These are phyloP conservation scores for Megalurothrips usitatus DNA, from an alignment of 2,888 invertebrate species.

Conservation along the genomic window DNA sequence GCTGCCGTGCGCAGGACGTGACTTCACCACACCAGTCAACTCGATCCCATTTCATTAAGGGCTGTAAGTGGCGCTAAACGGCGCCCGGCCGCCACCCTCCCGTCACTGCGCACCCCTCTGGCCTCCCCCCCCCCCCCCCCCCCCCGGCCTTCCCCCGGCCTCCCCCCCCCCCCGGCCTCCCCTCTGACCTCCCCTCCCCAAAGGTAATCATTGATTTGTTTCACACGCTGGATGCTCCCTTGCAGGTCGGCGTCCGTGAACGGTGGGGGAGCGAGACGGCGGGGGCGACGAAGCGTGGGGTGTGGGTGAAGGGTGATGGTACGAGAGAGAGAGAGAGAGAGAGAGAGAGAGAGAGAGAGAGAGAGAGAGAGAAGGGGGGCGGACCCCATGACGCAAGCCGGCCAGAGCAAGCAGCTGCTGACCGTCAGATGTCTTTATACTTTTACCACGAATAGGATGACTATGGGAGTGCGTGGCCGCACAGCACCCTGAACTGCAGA, in stretches of 20 bases:
- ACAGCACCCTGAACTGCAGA: too few relatives aligned
- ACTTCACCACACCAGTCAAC: conserved; percentile 10
- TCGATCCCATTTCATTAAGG: conserved; percentile 20
- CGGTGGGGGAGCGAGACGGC: not conserved
- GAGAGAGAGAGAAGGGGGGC: not conserved
- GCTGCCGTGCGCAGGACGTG: not conserved
- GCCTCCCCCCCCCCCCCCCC: not conserved
- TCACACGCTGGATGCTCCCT: conserved; percentile 9
- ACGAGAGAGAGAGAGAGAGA: too few relatives aligned
- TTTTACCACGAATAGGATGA: not conserved
- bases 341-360: too few relatives aligned
- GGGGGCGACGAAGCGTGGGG: too few relatives aligned
- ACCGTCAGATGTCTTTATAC: not conserved
- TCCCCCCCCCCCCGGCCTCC: not conserved
- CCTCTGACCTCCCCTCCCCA: not conserved
- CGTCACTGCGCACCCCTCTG: not conserved
- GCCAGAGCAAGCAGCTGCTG: not conserved
- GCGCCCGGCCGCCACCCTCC: not conserved
- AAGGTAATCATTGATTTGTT: conserved; percentile 26
- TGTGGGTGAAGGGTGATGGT: too few relatives aligned
- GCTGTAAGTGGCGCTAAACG: conserved; percentile 19
- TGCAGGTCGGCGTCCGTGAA: not conserved
- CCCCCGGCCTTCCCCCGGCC: too few relatives aligned
- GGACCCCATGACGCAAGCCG: not conserved
- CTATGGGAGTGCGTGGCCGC: too few relatives aligned